These are phyloP conservation scores for Petrocephalus sullivani DNA, from an alignment of 2,797 vertebrate genomes.

Conservation along the genomic window DNA sequence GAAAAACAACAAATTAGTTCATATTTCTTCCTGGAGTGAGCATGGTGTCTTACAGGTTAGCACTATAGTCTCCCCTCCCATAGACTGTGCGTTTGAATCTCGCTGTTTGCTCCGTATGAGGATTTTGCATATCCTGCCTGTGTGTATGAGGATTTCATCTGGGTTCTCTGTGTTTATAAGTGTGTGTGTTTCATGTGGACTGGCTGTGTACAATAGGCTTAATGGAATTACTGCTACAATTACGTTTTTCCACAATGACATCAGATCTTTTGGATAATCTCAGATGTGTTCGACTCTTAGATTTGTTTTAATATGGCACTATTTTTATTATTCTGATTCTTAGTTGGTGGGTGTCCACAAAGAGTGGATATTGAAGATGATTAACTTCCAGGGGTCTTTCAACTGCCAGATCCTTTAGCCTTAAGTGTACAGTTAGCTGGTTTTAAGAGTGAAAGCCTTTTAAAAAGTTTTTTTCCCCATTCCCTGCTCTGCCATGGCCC, in stretches of 20 bases:
- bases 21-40: not conserved
- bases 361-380: not conserved
- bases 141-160: not conserved
- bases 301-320: not conserved
- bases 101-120: not conserved
- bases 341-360: not conserved
- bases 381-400: not conserved
- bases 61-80: not conserved
- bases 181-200: not conserved
- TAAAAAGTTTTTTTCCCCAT: not conserved
- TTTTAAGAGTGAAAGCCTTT: not conserved
- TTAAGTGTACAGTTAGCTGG: not conserved
- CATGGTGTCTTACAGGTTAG: not conserved
- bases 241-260: not conserved
- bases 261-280: not conserved
- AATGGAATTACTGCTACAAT: not conserved
- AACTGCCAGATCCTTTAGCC: not conserved
- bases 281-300: not conserved
- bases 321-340: not conserved
- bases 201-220: not conserved
- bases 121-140: not conserved
- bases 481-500: not conserved
- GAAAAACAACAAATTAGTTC: not conserved
- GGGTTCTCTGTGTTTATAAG: not conserved
- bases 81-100: not conserved